Conservation (phyloP, 2,797 vertebrate genomes). For the Macropus fuliginosus region DNA sequence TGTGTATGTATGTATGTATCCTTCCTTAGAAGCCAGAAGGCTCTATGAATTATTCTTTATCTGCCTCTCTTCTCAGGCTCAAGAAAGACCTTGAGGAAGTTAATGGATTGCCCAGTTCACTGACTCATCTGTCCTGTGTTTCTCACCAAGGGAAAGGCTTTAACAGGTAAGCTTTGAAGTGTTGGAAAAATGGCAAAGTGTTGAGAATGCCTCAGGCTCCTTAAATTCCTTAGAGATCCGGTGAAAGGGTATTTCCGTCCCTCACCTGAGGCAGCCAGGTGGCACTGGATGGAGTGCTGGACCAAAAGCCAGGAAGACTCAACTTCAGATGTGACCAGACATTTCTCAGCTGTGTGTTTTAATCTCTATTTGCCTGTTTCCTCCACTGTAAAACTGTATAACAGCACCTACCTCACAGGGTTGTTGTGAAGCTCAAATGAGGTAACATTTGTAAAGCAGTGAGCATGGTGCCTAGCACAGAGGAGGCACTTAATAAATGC, state of each 20-base stretch:
- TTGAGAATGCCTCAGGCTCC: constrained; percentile 43
- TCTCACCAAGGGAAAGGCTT: constrained; percentile 72
- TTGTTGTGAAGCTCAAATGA: background rate
- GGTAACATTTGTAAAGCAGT: background rate
- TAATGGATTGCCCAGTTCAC: constrained; percentile 67
- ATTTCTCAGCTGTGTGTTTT: background rate
- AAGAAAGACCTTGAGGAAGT: constrained; percentile 60
- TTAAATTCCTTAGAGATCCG: constrained; percentile 7
- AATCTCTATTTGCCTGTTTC: background rate
- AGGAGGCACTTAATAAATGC: background rate
- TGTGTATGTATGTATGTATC: constrained; percentile 45
- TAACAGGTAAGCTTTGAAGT: constrained; percentile 70
- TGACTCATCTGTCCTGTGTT: constrained; percentile 77
- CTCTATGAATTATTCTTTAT: constrained; percentile 44
- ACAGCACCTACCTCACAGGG: background rate
- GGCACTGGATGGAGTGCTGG: background rate
- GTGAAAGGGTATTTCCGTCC: constrained; percentile 34
- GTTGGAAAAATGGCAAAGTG: constrained; percentile 72
- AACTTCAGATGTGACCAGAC: background rate
- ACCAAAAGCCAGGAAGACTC: background rate
- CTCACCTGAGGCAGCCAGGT: constrained; percentile 40
- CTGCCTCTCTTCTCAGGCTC: constrained; percentile 46
- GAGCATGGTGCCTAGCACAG: background rate
- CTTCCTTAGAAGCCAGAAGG: background rate
- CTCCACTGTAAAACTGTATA: background rate